phyloP scores from a whole-genome alignment of 1,140 invertebrate species.

The Colletes latitarsis region DNA sequence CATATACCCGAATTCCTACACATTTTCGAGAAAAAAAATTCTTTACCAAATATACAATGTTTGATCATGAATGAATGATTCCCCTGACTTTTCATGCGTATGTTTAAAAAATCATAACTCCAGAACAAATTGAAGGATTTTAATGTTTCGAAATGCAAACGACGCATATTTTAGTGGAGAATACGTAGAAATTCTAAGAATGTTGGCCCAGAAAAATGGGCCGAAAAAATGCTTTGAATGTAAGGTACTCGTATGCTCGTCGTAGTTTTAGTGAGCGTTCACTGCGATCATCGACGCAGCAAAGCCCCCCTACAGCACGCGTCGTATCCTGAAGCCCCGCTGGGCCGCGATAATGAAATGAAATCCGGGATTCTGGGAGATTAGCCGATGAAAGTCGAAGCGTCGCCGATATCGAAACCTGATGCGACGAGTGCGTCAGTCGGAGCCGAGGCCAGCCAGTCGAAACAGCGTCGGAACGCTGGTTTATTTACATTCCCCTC shows the following conservation, averaged over 20 bases:
- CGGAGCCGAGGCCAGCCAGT: not conserved
- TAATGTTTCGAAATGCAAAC: no score
- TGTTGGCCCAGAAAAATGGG: no score
- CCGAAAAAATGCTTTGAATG: no score
- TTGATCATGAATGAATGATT: no score
- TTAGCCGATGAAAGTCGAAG: conserved; percentile 21
- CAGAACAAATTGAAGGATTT: no score
- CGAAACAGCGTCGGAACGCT: not conserved
- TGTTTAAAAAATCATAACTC: no score
- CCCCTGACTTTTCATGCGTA: no score
- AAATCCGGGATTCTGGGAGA: conserved; percentile 51
- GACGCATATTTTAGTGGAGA: no score
- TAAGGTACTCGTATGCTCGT: not conserved
- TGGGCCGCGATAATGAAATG: conserved; percentile 41
- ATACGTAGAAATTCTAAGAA: no score
- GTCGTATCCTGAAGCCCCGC: conserved; percentile 37
- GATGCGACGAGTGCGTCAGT: conserved; percentile 17
- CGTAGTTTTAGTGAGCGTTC: conserved; percentile 37
- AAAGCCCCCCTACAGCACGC: not conserved
- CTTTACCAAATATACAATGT: no score
- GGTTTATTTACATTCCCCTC: not conserved
- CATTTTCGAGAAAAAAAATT: no score
- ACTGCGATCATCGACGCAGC: conserved; percentile 25
- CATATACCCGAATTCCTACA: no score
- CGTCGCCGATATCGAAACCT: conserved; percentile 39